phyloP scores from a whole-genome alignment of 2,888 invertebrate genomes.

The Archips crataeganus region DNA sequence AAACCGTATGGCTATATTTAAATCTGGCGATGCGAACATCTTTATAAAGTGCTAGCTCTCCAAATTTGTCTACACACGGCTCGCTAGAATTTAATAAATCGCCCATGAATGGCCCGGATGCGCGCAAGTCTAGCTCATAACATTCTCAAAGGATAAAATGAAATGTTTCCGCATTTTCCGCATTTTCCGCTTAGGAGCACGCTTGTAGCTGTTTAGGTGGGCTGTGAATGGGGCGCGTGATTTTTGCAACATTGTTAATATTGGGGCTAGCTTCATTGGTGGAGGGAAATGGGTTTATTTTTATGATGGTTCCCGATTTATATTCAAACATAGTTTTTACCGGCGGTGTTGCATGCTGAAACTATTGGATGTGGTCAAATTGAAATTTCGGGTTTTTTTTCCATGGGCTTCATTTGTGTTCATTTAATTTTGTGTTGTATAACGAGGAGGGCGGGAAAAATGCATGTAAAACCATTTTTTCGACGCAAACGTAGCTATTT shows the following conservation, averaged over 20 bases:
- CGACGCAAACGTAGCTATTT: too few species aligned
- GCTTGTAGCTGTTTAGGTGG: conserved; percentile 2
- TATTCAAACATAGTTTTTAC: neutral
- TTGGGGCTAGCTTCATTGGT: neutral
- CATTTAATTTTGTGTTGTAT: too few species aligned
- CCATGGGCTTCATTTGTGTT: too few species aligned
- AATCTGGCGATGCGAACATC: neutral
- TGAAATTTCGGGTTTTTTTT: too few species aligned
- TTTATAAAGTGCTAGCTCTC: neutral
- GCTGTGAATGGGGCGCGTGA: conserved; percentile 10
- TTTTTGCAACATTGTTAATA: conserved; percentile 19
- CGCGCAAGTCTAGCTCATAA: conserved; percentile 64
- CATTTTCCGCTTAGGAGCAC: conserved; percentile 4
- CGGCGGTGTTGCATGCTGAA: too few species aligned
- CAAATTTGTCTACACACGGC: conserved; percentile 31
- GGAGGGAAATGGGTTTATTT: neutral
- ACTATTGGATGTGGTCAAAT: too few species aligned
- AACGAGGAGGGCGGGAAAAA: too few species aligned
- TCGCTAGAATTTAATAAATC: conserved; percentile 71
- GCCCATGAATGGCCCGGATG: conserved; percentile 60
- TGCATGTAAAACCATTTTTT: too few species aligned
- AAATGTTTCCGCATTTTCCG: conserved; percentile 53
- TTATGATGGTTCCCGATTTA: neutral
- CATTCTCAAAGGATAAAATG: conserved; percentile 64
- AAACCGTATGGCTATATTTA: too few species aligned